phyloP scores from a whole-genome alignment of 2,888 invertebrate species.

The Troglohyphantes excavatus region DNA sequence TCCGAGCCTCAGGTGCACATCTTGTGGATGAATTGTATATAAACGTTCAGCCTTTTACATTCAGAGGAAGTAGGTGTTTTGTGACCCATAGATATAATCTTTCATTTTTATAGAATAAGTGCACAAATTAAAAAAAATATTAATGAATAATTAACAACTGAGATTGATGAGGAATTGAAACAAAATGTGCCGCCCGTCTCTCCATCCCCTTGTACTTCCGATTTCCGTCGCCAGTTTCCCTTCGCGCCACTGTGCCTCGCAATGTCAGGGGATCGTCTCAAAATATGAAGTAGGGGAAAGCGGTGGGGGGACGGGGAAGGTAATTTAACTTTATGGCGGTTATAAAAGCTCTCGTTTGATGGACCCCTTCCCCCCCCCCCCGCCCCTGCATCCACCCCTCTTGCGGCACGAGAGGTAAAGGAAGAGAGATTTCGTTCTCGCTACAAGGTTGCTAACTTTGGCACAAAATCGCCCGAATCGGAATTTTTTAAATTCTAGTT shows the following conservation, averaged over 20 bases:
- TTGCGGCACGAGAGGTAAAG: background rate
- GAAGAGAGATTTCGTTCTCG: background rate
- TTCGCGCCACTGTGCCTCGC: constrained; percentile 17
- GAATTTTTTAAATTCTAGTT: too few species aligned
- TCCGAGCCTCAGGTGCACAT: too few species aligned
- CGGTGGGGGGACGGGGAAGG: constrained; percentile 16
- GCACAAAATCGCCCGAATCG: too few species aligned
- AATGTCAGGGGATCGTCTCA: background rate
- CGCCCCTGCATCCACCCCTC: background rate
- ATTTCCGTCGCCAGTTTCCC: background rate
- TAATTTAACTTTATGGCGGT: constrained; percentile 75
- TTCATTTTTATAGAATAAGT: too few species aligned
- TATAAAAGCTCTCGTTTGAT: constrained; percentile 71
- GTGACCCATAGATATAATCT: too few species aligned
- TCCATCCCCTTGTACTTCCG: background rate
- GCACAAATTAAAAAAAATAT: too few species aligned
- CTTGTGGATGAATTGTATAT: too few species aligned
- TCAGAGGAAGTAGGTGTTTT: too few species aligned
- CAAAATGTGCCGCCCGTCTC: too few species aligned
- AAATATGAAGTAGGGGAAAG: constrained; percentile 61
- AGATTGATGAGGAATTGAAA: too few species aligned
- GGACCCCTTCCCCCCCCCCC: constrained; percentile 50
- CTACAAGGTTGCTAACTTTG: too few species aligned
- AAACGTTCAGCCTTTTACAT: too few species aligned
- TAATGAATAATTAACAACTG: background rate